Evolutionary conservation across 2,888 invertebrate species (phyloP), one percentile per base, ranked within the genome.

Genomic region (Pheosia tremula): DNA sequence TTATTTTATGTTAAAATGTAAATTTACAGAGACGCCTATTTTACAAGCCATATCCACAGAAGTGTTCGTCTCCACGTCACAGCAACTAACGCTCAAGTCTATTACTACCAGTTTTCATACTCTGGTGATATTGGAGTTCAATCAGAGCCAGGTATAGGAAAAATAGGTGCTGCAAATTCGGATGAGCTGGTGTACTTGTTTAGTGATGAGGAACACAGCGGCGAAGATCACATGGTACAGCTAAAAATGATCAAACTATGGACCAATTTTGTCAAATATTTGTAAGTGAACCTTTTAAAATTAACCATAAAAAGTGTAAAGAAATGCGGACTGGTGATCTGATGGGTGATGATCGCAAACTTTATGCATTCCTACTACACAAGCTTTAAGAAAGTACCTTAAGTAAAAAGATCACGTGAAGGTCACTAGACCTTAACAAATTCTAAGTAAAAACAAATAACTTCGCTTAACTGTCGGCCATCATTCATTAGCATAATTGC

Each of bases 171-270:
- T 0, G 89, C 91, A 0, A 90, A 92, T 66, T 88, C 90, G 0
- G 93, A 93, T 57, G 93, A 93, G 66, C 77, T 93, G 58, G 87
- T 83, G 0, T 90, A 89, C 64, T 66, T 93, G 60, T 91, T 93
- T 61, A 78, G 85, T 9, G 83, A 81, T 0, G 69, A 65, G 6
- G 75, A 75, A 24, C 63, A 87, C 2, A 77, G 80, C 1, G 89
- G 83, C 0, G 84, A 87, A 0, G 88, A 91, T n/a, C 84, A 79
- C 3, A 67, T 64, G 2, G 84, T 88, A 11, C 89, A 89, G 60
- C 69, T 72, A 24, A 78, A 78, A 41, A 59, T 93, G 43, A 60
- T 87, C 3, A 78, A 74, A 45, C 76, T 91, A 47, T 93, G 93
- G 93, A 83, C 87, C 0, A 89, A 88, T 68, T 93, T 93, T 62